phyloP scores from a whole-genome alignment of 2,888 invertebrate species.

The Venusia cambrica region DNA sequence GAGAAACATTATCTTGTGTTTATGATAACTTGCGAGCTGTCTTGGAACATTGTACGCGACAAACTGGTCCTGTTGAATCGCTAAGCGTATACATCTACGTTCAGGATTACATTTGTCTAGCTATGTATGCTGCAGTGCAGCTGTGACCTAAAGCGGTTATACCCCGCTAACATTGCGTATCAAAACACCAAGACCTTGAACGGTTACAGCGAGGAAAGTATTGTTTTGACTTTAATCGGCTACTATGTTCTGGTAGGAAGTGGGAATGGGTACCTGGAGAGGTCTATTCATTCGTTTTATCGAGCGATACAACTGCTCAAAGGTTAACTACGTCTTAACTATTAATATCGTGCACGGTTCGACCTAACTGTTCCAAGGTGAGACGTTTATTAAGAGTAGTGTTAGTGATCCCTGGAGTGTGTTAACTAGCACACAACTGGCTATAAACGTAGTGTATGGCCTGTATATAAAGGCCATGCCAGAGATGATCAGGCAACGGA shows the following conservation, averaged over 20 bases:
- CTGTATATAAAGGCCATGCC: conserved; percentile 36
- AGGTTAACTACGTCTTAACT: conserved; percentile 54
- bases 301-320: conserved; percentile 42
- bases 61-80: no score
- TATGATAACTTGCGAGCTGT: no score
- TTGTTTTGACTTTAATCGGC: conserved; percentile 1
- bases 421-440: conserved; percentile 37
- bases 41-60: no score
- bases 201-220: conserved; percentile 20
- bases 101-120: no score
- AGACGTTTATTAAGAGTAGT: conserved; percentile 35
- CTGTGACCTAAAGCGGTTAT: conserved; percentile 33
- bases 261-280: conserved; percentile 16
- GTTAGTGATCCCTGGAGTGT: conserved; percentile 42
- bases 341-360: conserved; percentile 44
- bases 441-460: conserved; percentile 32
- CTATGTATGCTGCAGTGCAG: no score
- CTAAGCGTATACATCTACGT: no score
- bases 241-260: conserved; percentile 3
- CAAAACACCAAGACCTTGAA: conserved; percentile 37
- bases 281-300: conserved; percentile 27
- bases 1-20: no score
- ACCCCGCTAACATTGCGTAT: conserved; percentile 47
- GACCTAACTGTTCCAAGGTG: conserved; percentile 47
- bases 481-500: conserved; percentile 16